Percentiles rank a stretch among this genome's conserved stretches.
Conservation (phyloP, 2,113 vertebrate species). For the Sus scrofa region DNA sequence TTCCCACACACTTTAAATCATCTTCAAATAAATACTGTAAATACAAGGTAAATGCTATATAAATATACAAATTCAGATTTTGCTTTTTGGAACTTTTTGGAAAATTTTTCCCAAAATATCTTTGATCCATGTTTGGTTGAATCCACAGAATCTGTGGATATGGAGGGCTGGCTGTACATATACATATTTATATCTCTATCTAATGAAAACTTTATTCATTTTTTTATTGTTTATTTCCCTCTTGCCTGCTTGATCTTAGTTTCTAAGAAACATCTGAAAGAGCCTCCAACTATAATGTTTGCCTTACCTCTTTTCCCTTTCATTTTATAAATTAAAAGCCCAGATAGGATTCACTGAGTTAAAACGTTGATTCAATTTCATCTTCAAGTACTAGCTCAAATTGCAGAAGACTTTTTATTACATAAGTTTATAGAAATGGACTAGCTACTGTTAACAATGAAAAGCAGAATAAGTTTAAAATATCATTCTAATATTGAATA, state of each 20-base stretch:
- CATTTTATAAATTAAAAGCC: slow-evolving; percentile 21
- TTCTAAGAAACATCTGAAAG: background rate
- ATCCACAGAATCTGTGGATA: background rate
- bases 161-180: background rate
- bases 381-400: slow-evolving; percentile 11
- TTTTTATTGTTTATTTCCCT: slow-evolving; percentile 21
- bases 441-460: background rate
- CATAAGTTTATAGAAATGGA: background rate
- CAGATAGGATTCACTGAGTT: background rate
- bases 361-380: slow-evolving; percentile 6
- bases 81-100: too few species aligned
- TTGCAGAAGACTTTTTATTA: background rate
- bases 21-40: background rate
- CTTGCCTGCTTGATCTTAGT: background rate
- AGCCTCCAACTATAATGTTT: background rate
- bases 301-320: background rate
- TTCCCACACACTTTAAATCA: background rate
- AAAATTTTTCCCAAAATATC: background rate
- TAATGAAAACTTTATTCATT: background rate
- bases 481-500: background rate
- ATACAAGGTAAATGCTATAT: background rate
- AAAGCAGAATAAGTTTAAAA: slow-evolving; percentile 6
- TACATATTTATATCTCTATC: background rate
- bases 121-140: background rate
- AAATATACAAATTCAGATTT: background rate